A percentile compares a stretch with the other conserved stretches of the same genome.
Evolutionary conservation across 2,888 invertebrate genomes (phyloP).

Genomic region (Saturnia japonica): DNA sequence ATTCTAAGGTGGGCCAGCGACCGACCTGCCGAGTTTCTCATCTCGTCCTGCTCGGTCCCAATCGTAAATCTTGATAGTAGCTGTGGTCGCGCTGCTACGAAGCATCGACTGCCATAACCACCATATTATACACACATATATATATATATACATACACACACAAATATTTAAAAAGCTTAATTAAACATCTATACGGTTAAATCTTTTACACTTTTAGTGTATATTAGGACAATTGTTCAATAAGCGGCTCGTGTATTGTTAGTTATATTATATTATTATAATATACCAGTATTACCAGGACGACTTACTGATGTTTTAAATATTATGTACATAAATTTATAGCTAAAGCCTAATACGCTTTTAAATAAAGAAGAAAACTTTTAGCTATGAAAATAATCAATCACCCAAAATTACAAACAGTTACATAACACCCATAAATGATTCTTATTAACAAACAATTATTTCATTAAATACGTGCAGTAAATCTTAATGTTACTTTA

Average conservation of each 20-base stretch:
- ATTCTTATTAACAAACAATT: conserved; percentile 17
- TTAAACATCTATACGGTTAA: conserved; percentile 5
- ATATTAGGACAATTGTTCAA: conserved; percentile 15
- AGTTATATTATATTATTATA: conserved; percentile 15
- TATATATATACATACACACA: conserved; percentile 38
- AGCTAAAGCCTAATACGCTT: not conserved
- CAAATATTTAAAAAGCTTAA: conserved; percentile 32
- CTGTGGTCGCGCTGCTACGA: conserved; percentile 56
- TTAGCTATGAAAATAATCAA: conserved; percentile 11
- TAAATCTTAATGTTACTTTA: not conserved
- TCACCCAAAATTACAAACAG: conserved; percentile 20
- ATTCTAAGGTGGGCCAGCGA: conserved; percentile 36
- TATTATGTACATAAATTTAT: conserved; percentile 9
- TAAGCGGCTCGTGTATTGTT: conserved; percentile 16
- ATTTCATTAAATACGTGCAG: not conserved
- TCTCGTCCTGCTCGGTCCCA: conserved; percentile 95
- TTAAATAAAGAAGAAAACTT: not conserved
- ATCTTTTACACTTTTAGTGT: conserved; percentile 16
- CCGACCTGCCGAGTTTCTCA: conserved; percentile 96
- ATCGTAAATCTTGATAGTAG: conserved; percentile 89
- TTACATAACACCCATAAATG: conserved; percentile 17
- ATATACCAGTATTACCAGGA: not conserved
- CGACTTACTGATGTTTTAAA: conserved; percentile 19
- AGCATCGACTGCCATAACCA: conserved; percentile 76
- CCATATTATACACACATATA: conserved; percentile 54